A percentile compares a stretch with the other conserved stretches of the same genome.
phyloP scores from a whole-genome alignment of 2,888 invertebrate genomes.

The Chloromyia formosa region DNA sequence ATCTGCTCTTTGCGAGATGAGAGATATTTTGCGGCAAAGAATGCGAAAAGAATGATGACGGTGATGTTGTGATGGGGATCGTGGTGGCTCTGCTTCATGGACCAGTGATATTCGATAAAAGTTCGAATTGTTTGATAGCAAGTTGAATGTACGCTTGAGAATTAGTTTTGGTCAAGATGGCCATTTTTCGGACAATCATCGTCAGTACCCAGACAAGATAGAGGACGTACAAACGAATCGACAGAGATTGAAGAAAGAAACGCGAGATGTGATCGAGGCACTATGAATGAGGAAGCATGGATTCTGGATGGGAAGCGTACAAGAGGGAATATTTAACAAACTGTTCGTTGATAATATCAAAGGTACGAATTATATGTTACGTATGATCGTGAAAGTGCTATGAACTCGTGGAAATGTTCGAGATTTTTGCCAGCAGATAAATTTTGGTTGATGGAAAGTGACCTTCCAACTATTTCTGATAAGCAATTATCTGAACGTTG shows the following conservation, averaged over 20 bases:
- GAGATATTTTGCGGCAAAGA: background rate
- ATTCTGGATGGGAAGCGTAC: too few relatives aligned
- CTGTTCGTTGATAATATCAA: background rate
- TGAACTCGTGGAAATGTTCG: background rate
- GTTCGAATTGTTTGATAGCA: slow-evolving; percentile 6
- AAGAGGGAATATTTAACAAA: background rate
- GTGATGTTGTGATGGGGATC: background rate
- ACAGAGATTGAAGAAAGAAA: background rate
- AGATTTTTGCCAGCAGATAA: background rate
- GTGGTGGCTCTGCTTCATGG: background rate
- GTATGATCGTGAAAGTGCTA: slow-evolving; percentile 4
- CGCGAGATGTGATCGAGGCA: background rate
- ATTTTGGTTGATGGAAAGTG: background rate
- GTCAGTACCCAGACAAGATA: background rate
- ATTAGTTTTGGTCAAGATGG: slow-evolving; percentile 14
- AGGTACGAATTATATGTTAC: background rate
- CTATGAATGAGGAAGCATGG: background rate
- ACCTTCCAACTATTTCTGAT: background rate
- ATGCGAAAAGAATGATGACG: background rate
- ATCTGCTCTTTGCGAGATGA: background rate
- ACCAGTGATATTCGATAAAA: slow-evolving; percentile 8
- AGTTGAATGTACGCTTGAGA: slow-evolving; percentile 32
- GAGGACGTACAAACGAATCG: background rate
- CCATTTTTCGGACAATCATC: slow-evolving; percentile 11
- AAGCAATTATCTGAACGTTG: too few relatives aligned